Evolutionary conservation across 92 coral and sea anemone species (phyloP).

Genomic region (Phenganax marumi): DNA sequence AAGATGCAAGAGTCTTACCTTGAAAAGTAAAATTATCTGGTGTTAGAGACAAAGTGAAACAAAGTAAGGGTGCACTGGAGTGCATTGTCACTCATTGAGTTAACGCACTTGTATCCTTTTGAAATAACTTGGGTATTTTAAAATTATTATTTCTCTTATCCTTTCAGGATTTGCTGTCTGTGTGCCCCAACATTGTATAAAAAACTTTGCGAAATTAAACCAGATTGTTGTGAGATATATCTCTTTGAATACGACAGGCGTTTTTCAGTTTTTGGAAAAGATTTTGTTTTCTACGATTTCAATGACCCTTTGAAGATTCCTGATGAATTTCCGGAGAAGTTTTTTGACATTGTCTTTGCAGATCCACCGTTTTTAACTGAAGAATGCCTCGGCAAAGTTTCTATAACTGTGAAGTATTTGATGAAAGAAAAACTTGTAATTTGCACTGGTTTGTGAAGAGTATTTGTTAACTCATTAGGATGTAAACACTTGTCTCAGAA

Average conservation of each 20-base stretch:
- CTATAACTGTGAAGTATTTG: constrained; percentile 64
- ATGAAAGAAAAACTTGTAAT: constrained; percentile 64
- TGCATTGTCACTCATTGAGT: too few relatives aligned
- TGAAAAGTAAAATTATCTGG: too few relatives aligned
- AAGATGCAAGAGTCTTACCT: too few relatives aligned
- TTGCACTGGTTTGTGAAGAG: constrained; percentile 60
- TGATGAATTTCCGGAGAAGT: constrained; percentile 33
- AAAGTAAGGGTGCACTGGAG: too few relatives aligned
- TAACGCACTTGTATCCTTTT: too few relatives aligned
- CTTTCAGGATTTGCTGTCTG: constrained; percentile 65
- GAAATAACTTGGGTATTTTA: too few relatives aligned
- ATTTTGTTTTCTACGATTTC: constrained; percentile 63
- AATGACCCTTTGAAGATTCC: constrained; percentile 63
- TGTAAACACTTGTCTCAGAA: not conserved
- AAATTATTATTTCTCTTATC: not conserved
- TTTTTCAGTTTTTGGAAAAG: constrained; percentile 64
- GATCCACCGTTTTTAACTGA: constrained; percentile 77
- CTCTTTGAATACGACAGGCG: constrained; percentile 72
- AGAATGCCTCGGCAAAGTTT: constrained; percentile 62
- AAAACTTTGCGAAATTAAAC: constrained; percentile 55
- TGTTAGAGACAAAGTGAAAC: too few relatives aligned
- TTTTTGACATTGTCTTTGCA: constrained; percentile 72
- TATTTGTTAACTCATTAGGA: not conserved
- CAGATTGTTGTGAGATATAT: constrained; percentile 53
- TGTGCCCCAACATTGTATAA: constrained; percentile 74